A percentile compares a stretch with the other conserved stretches of the same genome.
phyloP scores from a whole-genome alignment of 2,113 vertebrate species.

The Hemicordylus capensis region DNA sequence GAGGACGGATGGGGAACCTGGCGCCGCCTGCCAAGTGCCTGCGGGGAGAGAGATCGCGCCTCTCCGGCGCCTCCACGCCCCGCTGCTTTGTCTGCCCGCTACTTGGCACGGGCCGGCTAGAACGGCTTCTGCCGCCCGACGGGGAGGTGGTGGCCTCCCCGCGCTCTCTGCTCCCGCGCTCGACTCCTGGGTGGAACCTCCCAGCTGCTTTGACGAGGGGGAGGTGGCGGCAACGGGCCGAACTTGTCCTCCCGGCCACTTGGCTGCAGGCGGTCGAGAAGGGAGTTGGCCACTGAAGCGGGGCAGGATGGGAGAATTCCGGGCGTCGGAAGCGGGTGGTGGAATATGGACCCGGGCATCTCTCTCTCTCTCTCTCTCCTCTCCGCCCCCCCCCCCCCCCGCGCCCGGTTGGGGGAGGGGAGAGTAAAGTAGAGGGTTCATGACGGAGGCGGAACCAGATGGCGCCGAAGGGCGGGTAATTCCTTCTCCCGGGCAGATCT shows the following conservation, averaged over 20 bases:
- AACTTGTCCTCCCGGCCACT: too few relatives aligned
- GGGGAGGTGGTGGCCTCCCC: too few relatives aligned
- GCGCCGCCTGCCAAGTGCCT: not conserved
- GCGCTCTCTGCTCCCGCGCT: too few relatives aligned
- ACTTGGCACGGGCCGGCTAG: constrained; percentile 1
- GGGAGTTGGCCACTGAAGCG: constrained; percentile 12
- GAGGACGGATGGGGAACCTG: constrained; percentile 30
- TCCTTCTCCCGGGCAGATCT: not conserved
- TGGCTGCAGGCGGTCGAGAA: constrained; percentile 17
- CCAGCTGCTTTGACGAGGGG: too few relatives aligned
- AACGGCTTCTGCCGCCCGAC: not conserved
- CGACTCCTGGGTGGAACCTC: too few relatives aligned
- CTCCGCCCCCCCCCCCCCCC: too few relatives aligned
- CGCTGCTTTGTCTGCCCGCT: not conserved
- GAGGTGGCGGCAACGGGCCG: too few relatives aligned
- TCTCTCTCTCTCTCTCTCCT: too few relatives aligned
- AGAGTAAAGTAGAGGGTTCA: not conserved
- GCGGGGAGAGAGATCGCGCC: accelerated
- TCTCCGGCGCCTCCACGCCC: not conserved
- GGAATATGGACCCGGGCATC: not conserved
- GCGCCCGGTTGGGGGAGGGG: not conserved
- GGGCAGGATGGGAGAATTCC: not conserved
- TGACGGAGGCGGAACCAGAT: not conserved
- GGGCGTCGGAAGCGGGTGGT: not conserved
- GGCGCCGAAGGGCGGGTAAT: not conserved